A percentile compares a stretch with the other conserved stretches of the same genome.
These are phyloP conservation scores for Alentia gelatinosa DNA, from an alignment of 2,888 invertebrate genomes.

Conservation along the genomic window DNA sequence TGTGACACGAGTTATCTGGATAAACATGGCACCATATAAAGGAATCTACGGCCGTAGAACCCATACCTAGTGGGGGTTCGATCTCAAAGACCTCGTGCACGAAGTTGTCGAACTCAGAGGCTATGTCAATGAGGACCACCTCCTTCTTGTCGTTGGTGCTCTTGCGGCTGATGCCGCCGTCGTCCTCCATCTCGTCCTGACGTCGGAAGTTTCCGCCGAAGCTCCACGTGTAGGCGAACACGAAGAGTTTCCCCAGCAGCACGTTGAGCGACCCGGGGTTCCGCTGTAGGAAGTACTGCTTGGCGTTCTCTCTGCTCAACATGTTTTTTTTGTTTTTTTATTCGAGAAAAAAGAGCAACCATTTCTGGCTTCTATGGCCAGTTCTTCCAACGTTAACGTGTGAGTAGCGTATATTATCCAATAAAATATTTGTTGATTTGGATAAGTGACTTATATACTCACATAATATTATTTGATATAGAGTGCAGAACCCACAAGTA, in stretches of 20 bases:
- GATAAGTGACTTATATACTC: too few relatives aligned
- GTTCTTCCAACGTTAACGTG: too few relatives aligned
- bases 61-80: constrained; percentile 78
- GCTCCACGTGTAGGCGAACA: constrained; percentile 80
- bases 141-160: constrained; percentile 65
- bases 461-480: too few relatives aligned
- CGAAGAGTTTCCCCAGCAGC: constrained; percentile 79
- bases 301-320: constrained; percentile 53
- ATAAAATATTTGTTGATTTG: too few relatives aligned
- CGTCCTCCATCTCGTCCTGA: constrained; percentile 78
- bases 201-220: constrained; percentile 78
- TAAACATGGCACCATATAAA: too few relatives aligned
- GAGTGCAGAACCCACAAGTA: too few relatives aligned
- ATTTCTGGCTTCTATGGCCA: too few relatives aligned
- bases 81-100: constrained; percentile 79
- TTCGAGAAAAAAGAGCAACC: too few relatives aligned
- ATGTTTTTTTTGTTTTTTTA: too few relatives aligned
- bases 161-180: constrained; percentile 66
- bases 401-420: too few relatives aligned
- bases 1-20: too few relatives aligned
- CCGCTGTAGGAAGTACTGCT: constrained; percentile 76
- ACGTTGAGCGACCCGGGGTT: constrained; percentile 75
- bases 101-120: constrained; percentile 80
- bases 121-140: constrained; percentile 70
- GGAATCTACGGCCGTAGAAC: too few relatives aligned